Evolutionary conservation across 2,888 invertebrate species (phyloP), one percentile per base, ranked within the genome.

Genomic region (Drosophila anceps): DNA sequence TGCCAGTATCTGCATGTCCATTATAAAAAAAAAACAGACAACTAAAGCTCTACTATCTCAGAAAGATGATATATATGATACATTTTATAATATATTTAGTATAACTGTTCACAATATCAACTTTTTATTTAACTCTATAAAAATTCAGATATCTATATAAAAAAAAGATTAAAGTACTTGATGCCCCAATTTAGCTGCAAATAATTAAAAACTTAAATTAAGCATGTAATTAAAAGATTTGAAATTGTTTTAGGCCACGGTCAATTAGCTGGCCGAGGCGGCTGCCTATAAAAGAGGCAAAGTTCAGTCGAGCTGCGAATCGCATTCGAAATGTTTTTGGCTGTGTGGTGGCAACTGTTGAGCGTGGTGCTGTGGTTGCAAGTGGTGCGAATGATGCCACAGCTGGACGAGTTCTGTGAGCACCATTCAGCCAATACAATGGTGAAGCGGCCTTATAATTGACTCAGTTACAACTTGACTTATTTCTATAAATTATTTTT

Each of bases 381-480:
- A 0, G 15, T 27, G 53, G 61, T 62, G 39, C 15, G 43, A 27
- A 58, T 48, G 27, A 79, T 75, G 20, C 69, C 63, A 0, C 51
- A 64, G 2, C 20, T 77, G 43, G 71, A 71, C 24, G 77, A 82
- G 54, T 88, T 87, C 35, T 91, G 91, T 46, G 90, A 90, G n/a
- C 58, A 87, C 0, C 72, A 81, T 53, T 69, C 75, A 7, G 61
- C 76, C 0, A 76, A 77, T 50, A 88, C 90, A 0, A 90, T 90
- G 87, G 90, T 90, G 37, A 73, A 53, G 4, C 4, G 24, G 24
- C 24, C 2, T 24, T 4, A 24, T 24, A 2, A 24, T 24, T 24
- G 4, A 24, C 24, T 24, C 4, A 24, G 2, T 24, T 24, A 24
- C 24, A 24, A 24, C 33, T 12, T 10, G 10, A 2, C 5, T n/a